These are phyloP conservation scores for Hipparchia sbordonii DNA, from an alignment of 2,888 invertebrate species.

Conservation along the genomic window DNA sequence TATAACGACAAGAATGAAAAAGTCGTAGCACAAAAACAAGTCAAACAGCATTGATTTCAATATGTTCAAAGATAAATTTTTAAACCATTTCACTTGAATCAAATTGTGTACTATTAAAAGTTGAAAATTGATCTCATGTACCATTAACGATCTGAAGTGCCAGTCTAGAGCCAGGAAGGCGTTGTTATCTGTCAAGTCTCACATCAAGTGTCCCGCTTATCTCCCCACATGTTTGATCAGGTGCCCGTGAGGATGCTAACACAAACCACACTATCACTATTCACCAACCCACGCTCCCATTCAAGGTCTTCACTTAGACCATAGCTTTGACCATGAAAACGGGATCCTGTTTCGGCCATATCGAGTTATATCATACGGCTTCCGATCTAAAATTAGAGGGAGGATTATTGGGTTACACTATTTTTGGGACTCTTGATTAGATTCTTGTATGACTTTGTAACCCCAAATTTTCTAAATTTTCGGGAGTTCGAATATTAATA, in stretches of 20 bases:
- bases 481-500: background rate
- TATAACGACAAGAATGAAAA: background rate
- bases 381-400: constrained; percentile 43
- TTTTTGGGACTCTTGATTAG: background rate
- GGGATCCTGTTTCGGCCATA: constrained; percentile 49
- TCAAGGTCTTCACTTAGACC: constrained; percentile 72
- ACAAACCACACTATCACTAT: constrained; percentile 52
- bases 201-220: constrained; percentile 79
- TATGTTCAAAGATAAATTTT: background rate
- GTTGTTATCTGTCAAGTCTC: constrained; percentile 69
- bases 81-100: background rate
- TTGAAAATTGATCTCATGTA: constrained; percentile 43
- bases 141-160: constrained; percentile 52
- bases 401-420: constrained; percentile 17
- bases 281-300: constrained; percentile 42
- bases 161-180: constrained; percentile 64
- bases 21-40: no score
- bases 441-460: background rate
- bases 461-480: background rate
- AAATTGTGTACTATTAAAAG: constrained; percentile 10
- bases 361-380: constrained; percentile 58
- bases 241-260: constrained; percentile 67
- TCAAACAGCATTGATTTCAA: background rate
- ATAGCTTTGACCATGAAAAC: constrained; percentile 70
- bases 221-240: constrained; percentile 79